Conservation (phyloP, 2,113 vertebrate genomes). For the Synchiropus splendidus region DNA sequence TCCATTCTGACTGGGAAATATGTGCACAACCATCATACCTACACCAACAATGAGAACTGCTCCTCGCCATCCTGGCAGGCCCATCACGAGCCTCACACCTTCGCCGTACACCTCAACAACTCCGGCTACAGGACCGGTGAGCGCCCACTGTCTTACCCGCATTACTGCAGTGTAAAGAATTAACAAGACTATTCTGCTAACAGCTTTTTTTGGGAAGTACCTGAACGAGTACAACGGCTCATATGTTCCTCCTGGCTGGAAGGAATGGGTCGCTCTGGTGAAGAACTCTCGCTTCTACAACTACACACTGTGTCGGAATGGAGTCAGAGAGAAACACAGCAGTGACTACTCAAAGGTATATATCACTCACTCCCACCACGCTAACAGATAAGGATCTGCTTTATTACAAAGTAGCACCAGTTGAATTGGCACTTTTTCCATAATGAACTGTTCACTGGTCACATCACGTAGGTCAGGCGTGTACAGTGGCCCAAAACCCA, state of each 20-base stretch:
- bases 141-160: not conserved
- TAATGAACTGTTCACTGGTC: too few species aligned
- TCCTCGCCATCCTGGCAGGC: slow-evolving; percentile 95
- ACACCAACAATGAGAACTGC: slow-evolving; percentile 98
- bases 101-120: slow-evolving; percentile 90
- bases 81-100: slow-evolving; percentile 86
- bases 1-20: slow-evolving; percentile 95
- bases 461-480: too few species aligned
- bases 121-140: slow-evolving; percentile 93
- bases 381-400: too few species aligned
- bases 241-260: slow-evolving; percentile 94
- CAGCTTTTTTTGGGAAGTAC: slow-evolving; percentile 96
- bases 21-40: slow-evolving; percentile 96
- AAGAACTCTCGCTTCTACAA: slow-evolving; percentile 98
- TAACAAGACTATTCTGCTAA: slow-evolving; percentile 7
- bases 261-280: slow-evolving; percentile 91
- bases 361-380: not conserved
- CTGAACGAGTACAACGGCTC: slow-evolving; percentile 97
- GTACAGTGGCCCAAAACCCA: too few species aligned
- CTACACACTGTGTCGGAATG: slow-evolving; percentile 90
- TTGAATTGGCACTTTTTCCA: too few species aligned
- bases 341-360: slow-evolving; percentile 81
- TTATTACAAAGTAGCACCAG: too few species aligned
- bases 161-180: not conserved
- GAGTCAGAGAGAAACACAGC: slow-evolving; percentile 86